Evolutionary conservation across 2,888 invertebrate genomes (phyloP).

Genomic region (Tinea pellionella): DNA sequence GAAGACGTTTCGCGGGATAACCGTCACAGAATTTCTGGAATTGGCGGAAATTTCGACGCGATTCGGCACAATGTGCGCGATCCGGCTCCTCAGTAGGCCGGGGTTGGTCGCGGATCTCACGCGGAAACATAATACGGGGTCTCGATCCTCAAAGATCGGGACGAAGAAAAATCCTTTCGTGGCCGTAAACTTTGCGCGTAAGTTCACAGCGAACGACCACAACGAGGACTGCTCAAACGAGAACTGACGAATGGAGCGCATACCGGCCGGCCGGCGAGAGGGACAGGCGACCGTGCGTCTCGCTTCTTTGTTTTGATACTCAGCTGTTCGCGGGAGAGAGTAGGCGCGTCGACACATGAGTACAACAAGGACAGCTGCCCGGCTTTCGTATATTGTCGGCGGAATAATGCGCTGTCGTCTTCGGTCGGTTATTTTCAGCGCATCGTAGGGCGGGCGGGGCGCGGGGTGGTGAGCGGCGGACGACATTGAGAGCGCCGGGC

Average conservation of each 20-base stretch:
- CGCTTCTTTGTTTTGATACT: conserved; percentile 70
- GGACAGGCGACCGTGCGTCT: conserved; percentile 63
- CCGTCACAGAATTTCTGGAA: conserved; percentile 62
- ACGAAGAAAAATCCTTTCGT: conserved; percentile 67
- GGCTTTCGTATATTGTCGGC: conserved; percentile 6
- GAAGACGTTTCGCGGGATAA: conserved; percentile 60
- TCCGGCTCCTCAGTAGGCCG: conserved; percentile 62
- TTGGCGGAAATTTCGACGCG: conserved; percentile 46
- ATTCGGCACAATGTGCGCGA: conserved; percentile 45
- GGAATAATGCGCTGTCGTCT: conserved; percentile 18
- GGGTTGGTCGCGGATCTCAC: conserved; percentile 55
- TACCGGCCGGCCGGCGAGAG: conserved; percentile 63
- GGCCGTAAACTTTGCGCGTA: conserved; percentile 52
- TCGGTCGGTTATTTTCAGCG: conserved; percentile 38
- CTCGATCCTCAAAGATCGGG: conserved; percentile 61
- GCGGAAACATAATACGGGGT: conserved; percentile 66
- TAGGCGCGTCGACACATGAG: conserved; percentile 37
- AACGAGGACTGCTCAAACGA: conserved; percentile 55
- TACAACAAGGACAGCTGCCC: conserved; percentile 21
- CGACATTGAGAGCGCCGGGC: conserved; percentile 25
- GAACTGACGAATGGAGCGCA: conserved; percentile 57
- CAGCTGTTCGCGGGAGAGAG: conserved; percentile 60
- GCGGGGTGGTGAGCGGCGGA: conserved; percentile 47
- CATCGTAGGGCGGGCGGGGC: conserved; percentile 22
- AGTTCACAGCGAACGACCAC: conserved; percentile 56